Percentiles rank a stretch among this genome's conserved stretches.
Evolutionary conservation across 37 sponge, comb jelly and placozoan genomes (phyloP).

Genomic region (Cliona cf. orientalis): DNA sequence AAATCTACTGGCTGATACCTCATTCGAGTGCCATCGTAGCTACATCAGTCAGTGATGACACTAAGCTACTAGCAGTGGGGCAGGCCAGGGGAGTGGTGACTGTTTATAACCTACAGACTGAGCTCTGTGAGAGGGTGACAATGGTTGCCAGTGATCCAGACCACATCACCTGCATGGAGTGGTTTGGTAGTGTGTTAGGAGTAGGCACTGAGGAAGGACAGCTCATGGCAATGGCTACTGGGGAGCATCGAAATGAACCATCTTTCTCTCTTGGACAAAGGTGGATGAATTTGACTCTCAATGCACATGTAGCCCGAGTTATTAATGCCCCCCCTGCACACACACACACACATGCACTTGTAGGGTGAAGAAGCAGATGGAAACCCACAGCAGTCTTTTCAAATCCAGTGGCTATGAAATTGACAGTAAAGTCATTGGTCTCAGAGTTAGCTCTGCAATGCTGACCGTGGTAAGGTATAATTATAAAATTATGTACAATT

Average conservation of each 20-base stretch:
- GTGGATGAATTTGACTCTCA: neutral
- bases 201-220: neutral
- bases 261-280: neutral
- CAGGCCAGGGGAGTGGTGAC: slow-evolving; percentile 41
- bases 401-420: neutral
- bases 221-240: neutral
- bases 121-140: neutral
- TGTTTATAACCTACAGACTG: slow-evolving; percentile 40
- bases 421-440: slow-evolving; percentile 1
- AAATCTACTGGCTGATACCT: slow-evolving; percentile 12
- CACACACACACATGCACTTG: neutral
- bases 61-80: slow-evolving; percentile 53
- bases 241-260: neutral
- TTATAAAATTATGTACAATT: too few species aligned
- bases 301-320: neutral
- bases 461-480: neutral
- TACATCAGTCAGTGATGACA: slow-evolving; percentile 25
- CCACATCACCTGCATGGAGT: neutral
- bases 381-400: neutral
- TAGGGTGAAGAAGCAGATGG: slow-evolving; percentile 13
- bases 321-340: neutral
- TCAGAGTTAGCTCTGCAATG: neutral
- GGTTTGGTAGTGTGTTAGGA: neutral
- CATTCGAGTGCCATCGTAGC: slow-evolving; percentile 35
- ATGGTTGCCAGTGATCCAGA: neutral